Conservation (phyloP, 2,888 invertebrate species). For the Eupithecia pulchellata region DNA sequence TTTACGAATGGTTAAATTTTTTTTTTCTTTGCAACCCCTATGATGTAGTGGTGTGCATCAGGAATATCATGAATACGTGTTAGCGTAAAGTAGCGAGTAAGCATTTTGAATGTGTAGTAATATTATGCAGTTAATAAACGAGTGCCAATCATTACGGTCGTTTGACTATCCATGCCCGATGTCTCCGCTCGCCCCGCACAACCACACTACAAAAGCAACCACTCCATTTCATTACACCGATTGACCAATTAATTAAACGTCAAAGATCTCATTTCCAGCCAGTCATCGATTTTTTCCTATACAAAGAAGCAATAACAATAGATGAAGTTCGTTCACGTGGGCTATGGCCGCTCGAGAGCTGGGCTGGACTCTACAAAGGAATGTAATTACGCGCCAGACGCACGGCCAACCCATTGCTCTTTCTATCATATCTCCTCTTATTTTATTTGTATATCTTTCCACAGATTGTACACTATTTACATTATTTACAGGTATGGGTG, state of each 20-base stretch:
- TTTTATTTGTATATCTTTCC: constrained; percentile 31
- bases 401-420: constrained; percentile 63
- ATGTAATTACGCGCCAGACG: constrained; percentile 77
- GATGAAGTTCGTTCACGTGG: constrained; percentile 43
- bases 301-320: constrained; percentile 48
- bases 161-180: too few relatives aligned
- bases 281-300: constrained; percentile 44
- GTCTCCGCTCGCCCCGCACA: too few relatives aligned
- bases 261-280: constrained; percentile 46
- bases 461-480: neutral
- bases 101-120: too few relatives aligned
- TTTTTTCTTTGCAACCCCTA: too few relatives aligned
- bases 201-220: too few relatives aligned
- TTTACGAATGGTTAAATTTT: too few relatives aligned
- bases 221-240: constrained; percentile 37
- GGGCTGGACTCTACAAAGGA: constrained; percentile 67
- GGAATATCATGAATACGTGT: too few relatives aligned
- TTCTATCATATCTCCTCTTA: constrained; percentile 40
- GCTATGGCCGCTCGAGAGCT: constrained; percentile 37
- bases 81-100: too few relatives aligned
- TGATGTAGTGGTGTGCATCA: too few relatives aligned
- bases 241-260: constrained; percentile 41
- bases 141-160: too few relatives aligned
- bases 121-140: too few relatives aligned
- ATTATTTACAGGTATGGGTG: neutral